Conservation (phyloP, 92 coral and sea anemone genomes). For the Epizoanthus rinbou region DNA sequence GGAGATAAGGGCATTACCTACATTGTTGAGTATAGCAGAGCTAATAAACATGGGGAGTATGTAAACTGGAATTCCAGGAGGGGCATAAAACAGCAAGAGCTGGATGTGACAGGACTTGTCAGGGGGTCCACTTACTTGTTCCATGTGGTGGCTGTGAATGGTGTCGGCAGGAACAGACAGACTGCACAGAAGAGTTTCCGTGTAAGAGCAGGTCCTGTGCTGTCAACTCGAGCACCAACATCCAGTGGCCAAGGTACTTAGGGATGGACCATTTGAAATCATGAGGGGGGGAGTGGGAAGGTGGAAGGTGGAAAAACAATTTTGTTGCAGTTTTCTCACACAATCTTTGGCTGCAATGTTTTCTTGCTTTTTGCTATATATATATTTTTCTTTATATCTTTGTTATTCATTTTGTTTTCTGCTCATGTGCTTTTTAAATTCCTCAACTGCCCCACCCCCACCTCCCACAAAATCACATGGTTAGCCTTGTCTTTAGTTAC, state of each 20-base stretch:
- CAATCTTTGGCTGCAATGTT: too few species aligned
- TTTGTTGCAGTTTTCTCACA: too few species aligned
- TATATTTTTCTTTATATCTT: too few species aligned
- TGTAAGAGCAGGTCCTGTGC: constrained; percentile 41
- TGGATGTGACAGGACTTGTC: constrained; percentile 63
- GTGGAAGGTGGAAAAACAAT: too few species aligned
- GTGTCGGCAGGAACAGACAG: constrained; percentile 70
- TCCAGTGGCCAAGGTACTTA: background rate
- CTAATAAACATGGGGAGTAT: constrained; percentile 57
- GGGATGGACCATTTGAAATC: too few species aligned
- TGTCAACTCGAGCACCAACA: constrained; percentile 7
- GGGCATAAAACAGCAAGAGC: constrained; percentile 51
- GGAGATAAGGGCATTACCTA: constrained; percentile 71
- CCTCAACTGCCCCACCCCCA: too few species aligned
- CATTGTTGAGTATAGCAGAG: constrained; percentile 72
- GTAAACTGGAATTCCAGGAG: constrained; percentile 73
- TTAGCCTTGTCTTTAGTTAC: too few species aligned
- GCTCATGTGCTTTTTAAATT: too few species aligned
- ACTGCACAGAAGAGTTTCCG: constrained; percentile 71
- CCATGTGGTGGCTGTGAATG: constrained; percentile 66
- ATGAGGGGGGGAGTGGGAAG: too few species aligned
- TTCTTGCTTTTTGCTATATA: too few species aligned
- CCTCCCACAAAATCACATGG: too few species aligned
- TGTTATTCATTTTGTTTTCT: too few species aligned
- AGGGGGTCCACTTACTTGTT: constrained; percentile 67